Base-by-base conservation (phyloP, 2,113 vertebrate genomes). In the Bubo scandiacus region DNA sequence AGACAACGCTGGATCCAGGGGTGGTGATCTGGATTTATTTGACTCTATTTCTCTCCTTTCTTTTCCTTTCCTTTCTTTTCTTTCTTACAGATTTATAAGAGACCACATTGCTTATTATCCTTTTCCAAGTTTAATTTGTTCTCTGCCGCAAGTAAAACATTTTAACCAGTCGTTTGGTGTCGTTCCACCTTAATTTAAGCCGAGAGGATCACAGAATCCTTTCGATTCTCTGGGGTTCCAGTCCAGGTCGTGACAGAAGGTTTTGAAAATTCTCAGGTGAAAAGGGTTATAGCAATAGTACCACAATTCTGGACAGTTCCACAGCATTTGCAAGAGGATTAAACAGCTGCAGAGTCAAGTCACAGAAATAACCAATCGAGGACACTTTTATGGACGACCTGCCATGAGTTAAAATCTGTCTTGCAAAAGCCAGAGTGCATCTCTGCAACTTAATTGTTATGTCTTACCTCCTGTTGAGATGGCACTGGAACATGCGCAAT, bases 401-500 rank as follows among this genome's bases (percentile, higher is more conserved):
- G 40, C 22, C 49, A 5, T 16, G 30, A 71, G n/a, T 36, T 14
- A 66, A 83, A 52, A 43, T 43, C 15, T n/a, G 11, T 47, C 68
- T 34, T 63, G 52, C 40, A 86, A 74, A 68, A 78, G 20, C 10
- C 49, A 83, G 22, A 6, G 36, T 34, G 19, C 12, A 55, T 6
- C 30, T 73, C 63, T 84, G 30, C 42, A 81, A 49, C 30, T 66
- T 27, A 23, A 3, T 29, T 54, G 16, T 18, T 12, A 27, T 15
- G 42, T 29, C 97, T 97, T 97, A 99, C 99, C 99, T 99, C 99
- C 92, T 98, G 99, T 81, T 99, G 99, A 6, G 99, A 99, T 0
- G 99, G 99, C 55, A 99, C 99, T 3, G 99, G 99, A 9, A 99
- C 99, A 10, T 99, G 99, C 27, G 99, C 98, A 23, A 99, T 99